Percentiles rank a stretch among this genome's conserved stretches.
These are phyloP conservation scores for Malurus elegans DNA, from an alignment of 2,113 vertebrate species.

Conservation along the genomic window DNA sequence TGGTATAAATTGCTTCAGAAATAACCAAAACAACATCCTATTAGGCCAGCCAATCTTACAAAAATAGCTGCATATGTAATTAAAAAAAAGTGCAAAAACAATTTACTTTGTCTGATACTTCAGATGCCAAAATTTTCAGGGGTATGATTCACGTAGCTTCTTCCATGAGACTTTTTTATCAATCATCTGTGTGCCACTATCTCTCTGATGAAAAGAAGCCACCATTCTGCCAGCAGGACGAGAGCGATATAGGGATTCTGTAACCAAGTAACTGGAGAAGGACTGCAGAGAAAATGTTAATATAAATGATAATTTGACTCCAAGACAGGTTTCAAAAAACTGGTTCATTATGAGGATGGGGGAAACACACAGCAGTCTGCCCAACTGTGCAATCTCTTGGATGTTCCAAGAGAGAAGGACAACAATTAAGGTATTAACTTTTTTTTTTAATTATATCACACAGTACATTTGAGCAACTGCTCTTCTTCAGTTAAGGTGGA, in stretches of 20 bases:
- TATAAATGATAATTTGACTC: background rate
- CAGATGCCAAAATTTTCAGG: background rate
- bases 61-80: background rate
- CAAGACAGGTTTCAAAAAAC: background rate
- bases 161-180: background rate
- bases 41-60: background rate
- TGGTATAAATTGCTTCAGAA: background rate
- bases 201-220: background rate
- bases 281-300: background rate
- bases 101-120: background rate
- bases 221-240: background rate
- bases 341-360: background rate
- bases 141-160: background rate
- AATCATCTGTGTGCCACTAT: background rate
- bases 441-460: background rate
- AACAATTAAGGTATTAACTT: background rate
- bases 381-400: background rate
- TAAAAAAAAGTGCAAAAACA: background rate
- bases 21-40: background rate
- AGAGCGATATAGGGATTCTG: background rate
- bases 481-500: background rate
- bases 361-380: background rate
- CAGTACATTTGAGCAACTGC: background rate
- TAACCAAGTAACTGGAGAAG: conserved; percentile 14
- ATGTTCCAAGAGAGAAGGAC: background rate